Percentiles rank a stretch among this genome's conserved stretches.
Conservation (phyloP, 2,888 invertebrate species). For the Desoria tigrina region DNA sequence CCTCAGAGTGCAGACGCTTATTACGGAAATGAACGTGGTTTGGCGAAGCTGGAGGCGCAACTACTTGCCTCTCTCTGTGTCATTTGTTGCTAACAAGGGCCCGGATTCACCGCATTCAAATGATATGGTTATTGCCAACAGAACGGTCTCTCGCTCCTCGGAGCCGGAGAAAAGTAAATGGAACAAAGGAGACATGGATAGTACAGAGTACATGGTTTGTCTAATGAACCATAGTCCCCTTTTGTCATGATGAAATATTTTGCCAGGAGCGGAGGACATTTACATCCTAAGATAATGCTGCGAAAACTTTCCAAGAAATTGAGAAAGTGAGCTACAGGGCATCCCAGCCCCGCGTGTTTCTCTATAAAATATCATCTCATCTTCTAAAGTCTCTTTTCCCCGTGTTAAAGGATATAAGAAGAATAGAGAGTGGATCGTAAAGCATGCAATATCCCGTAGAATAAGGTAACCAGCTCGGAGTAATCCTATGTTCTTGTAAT, state of each 20-base stretch:
- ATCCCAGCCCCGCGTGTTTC: too few relatives aligned
- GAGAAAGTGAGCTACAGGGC: background rate
- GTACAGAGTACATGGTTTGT: slow-evolving; percentile 12
- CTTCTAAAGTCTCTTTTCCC: too few relatives aligned
- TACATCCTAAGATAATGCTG: slow-evolving; percentile 28
- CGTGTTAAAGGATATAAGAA: too few relatives aligned
- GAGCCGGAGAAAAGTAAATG: slow-evolving; percentile 21
- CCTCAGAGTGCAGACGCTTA: background rate
- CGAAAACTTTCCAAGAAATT: slow-evolving; percentile 13
- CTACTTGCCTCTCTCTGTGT: background rate
- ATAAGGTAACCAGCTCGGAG: too few relatives aligned
- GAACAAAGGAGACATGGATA: slow-evolving; percentile 24
- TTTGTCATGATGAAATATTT: slow-evolving; percentile 43
- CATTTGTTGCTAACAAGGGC: background rate
- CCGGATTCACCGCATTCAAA: slow-evolving; percentile 10
- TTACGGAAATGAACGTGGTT: background rate
- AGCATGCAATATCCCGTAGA: too few relatives aligned
- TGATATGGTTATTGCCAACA: slow-evolving; percentile 8
- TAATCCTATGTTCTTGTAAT: too few relatives aligned
- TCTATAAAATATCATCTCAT: too few relatives aligned
- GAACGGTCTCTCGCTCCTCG: background rate
- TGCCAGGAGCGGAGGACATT: slow-evolving; percentile 24
- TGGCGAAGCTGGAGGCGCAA: background rate
- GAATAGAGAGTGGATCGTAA: too few relatives aligned
- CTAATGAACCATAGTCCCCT: slow-evolving; percentile 38